Conservation (phyloP, 2,797 vertebrate genomes). For the Cichlasoma orientale region DNA sequence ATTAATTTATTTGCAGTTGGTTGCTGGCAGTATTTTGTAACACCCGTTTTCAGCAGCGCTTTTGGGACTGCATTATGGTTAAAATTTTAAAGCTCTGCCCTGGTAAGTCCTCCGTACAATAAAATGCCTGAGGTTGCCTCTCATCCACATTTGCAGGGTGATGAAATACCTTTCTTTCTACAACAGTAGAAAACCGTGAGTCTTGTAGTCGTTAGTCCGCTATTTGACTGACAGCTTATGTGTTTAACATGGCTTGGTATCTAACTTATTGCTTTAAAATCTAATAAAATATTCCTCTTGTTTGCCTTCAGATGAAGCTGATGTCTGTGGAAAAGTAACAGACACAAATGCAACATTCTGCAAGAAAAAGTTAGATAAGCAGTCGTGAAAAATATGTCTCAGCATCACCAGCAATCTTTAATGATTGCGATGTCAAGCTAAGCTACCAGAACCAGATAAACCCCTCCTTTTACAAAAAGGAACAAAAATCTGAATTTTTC, state of each 20-base stretch:
- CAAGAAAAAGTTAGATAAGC: neutral
- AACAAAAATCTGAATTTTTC: neutral
- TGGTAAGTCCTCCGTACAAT: constrained; percentile 5
- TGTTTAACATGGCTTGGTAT: neutral
- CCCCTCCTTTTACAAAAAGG: neutral
- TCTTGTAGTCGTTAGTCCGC: neutral
- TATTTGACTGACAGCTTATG: neutral
- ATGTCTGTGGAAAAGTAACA: neutral
- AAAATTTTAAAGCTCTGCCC: neutral
- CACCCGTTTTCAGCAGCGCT: neutral
- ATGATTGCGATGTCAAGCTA: neutral
- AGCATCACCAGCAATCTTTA: neutral
- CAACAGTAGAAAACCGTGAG: neutral
- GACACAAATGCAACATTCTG: neutral
- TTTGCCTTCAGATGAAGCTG: neutral
- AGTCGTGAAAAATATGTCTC: neutral
- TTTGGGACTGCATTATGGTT: neutral
- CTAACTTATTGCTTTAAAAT: neutral
- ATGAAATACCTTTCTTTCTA: constrained; percentile 17
- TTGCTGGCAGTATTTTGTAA: neutral
- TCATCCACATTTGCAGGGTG: constrained; percentile 1
- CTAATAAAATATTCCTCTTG: neutral
- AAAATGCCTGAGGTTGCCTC: constrained; percentile 12
- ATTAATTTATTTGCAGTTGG: constrained; percentile 12
- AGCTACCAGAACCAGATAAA: neutral